Percentiles rank a stretch among this genome's conserved stretches.
Evolutionary conservation across 2,888 invertebrate species (phyloP).

Genomic region (Biston betularia): DNA sequence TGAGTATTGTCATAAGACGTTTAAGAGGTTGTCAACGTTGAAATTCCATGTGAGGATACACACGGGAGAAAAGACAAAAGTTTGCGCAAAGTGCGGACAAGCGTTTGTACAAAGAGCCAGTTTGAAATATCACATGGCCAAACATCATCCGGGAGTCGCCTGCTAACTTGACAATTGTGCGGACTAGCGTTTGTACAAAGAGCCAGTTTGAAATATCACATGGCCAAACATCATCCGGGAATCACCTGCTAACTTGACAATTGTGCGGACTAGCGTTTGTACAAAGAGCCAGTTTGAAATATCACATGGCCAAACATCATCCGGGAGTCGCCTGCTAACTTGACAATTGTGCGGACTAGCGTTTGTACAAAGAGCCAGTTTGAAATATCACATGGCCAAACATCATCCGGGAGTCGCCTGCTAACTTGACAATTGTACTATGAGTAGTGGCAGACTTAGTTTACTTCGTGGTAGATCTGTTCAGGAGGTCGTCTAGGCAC

Average conservation of each 20-base stretch:
- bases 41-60: conserved; percentile 21
- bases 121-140: conserved; percentile 50
- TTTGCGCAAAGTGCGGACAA: conserved; percentile 45
- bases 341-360: conserved; percentile 28
- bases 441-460: too few relatives aligned
- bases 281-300: conserved; percentile 50
- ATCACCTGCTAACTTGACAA: too few relatives aligned
- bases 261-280: conserved; percentile 43
- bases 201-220: too few relatives aligned
- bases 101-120: conserved; percentile 52
- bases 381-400: conserved; percentile 52
- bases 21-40: conserved; percentile 4
- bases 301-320: conserved; percentile 46
- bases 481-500: too few relatives aligned
- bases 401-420: conserved; percentile 12
- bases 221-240: too few relatives aligned
- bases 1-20: conserved; percentile 18
- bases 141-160: conserved; percentile 29
- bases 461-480: too few relatives aligned
- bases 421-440: too few relatives aligned
- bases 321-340: conserved; percentile 49
- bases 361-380: conserved; percentile 51
- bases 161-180: neutral
- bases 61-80: conserved; percentile 36
- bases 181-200: too few relatives aligned